phyloP scores from a whole-genome alignment of 2,888 invertebrate species.

The Drosophila picticornis region DNA sequence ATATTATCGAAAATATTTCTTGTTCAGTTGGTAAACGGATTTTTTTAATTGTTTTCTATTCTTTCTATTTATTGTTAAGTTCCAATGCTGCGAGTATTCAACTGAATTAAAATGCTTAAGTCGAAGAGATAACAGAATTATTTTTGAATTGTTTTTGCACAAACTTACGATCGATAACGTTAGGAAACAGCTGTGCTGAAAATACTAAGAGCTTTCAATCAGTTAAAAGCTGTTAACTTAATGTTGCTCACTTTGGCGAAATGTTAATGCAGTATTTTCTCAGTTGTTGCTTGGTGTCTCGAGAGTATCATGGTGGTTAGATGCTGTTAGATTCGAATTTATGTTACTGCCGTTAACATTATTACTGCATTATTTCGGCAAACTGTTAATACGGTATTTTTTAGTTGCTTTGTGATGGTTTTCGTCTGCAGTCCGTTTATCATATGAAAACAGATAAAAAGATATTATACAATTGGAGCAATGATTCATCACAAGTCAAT shows the following conservation, averaged over 20 bases:
- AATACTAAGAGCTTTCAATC: neutral
- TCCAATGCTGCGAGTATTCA: neutral
- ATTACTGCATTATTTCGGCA: neutral
- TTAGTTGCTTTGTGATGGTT: constrained; percentile 7
- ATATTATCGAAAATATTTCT: neutral
- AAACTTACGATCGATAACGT: neutral
- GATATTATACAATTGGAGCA: constrained; percentile 7
- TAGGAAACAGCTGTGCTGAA: constrained; percentile 4
- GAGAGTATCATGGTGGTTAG: neutral
- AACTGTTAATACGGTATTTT: constrained; percentile 6
- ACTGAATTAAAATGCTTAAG: neutral
- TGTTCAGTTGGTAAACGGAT: neutral
- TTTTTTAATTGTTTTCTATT: neutral
- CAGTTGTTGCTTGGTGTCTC: too few relatives aligned
- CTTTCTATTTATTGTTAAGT: neutral
- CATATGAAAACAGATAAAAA: neutral
- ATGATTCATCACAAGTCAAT: constrained; percentile 27
- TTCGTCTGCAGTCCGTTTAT: neutral
- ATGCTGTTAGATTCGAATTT: neutral
- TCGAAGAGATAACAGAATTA: neutral
- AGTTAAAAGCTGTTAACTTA: constrained; percentile 1
- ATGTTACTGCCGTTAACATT: neutral
- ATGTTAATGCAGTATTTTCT: neutral
- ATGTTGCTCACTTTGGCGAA: neutral
- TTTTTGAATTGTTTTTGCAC: neutral